These are phyloP conservation scores for Drosophila seguyi DNA, from an alignment of 1,140 invertebrate genomes.

Conservation along the genomic window DNA sequence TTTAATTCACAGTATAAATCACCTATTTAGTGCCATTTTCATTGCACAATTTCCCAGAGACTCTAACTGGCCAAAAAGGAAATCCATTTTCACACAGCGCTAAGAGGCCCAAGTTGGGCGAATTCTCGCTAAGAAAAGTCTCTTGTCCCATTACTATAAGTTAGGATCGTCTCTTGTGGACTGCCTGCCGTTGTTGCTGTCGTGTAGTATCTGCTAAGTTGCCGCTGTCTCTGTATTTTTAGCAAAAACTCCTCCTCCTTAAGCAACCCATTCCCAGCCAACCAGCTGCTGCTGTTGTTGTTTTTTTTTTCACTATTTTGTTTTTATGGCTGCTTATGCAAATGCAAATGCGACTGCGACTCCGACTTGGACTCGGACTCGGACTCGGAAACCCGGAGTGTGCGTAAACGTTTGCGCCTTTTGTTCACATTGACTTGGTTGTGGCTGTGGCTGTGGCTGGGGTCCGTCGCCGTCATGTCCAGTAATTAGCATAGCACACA, in stretches of 20 bases:
- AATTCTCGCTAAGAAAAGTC: constrained; percentile 46
- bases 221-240: constrained; percentile 20
- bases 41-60: constrained; percentile 21
- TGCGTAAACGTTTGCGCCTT: constrained; percentile 73
- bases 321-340: constrained; percentile 78
- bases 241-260: constrained; percentile 12
- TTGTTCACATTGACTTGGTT: constrained; percentile 38
- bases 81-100: constrained; percentile 45
- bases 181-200: constrained; percentile 39
- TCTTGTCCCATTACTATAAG: constrained; percentile 45
- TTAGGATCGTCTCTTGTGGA: constrained; percentile 32
- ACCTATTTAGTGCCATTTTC: constrained; percentile 29
- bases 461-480: constrained; percentile 67
- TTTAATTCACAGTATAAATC: constrained; percentile 13
- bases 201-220: constrained; percentile 60
- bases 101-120: constrained; percentile 3
- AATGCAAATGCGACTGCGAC: constrained; percentile 71
- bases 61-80: constrained; percentile 25
- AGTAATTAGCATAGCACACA: constrained; percentile 79
- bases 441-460: constrained; percentile 10
- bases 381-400: constrained; percentile 46
- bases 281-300: constrained; percentile 28
- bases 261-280: constrained; percentile 7
- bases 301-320: constrained; percentile 37
- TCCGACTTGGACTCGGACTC: constrained; percentile 21